A percentile compares a stretch with the other conserved stretches of the same genome.
Evolutionary conservation across 2,888 invertebrate genomes (phyloP).

Genomic region (Mesorhabditis spiculigera): DNA sequence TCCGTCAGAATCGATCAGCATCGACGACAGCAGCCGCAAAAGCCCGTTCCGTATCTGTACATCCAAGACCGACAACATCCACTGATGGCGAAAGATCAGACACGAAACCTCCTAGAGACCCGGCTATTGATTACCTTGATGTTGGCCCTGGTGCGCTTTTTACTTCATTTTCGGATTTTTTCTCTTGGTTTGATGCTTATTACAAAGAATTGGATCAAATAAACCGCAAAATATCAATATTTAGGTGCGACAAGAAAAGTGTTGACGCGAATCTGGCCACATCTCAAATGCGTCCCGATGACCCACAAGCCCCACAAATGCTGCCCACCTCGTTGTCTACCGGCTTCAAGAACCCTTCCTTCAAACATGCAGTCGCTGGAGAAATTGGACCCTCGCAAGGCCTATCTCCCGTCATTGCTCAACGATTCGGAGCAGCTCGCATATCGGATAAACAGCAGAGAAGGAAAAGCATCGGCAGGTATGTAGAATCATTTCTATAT

Average conservation of each 20-base stretch:
- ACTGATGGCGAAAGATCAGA: not conserved
- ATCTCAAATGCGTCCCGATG: not conserved
- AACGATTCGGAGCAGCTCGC: too few species aligned
- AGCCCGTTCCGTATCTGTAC: not conserved
- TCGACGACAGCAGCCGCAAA: not conserved
- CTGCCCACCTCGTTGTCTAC: not conserved
- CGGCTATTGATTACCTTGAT: not conserved
- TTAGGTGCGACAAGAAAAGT: not conserved
- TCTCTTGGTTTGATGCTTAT: not conserved
- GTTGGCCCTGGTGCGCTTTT: not conserved
- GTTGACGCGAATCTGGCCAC: conserved; percentile 1
- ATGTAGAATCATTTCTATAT: conserved; percentile 8
- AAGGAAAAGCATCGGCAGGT: conserved; percentile 37
- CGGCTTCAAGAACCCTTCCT: not conserved
- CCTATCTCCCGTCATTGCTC: not conserved
- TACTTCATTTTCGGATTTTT: not conserved
- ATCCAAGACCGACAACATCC: not conserved
- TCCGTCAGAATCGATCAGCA: not conserved
- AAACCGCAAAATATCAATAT: not conserved
- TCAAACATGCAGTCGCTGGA: not conserved
- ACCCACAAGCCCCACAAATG: not conserved
- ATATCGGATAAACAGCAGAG: conserved; percentile 18
- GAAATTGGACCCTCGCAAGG: not conserved
- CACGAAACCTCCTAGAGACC: not conserved
- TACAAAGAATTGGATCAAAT: not conserved